Evolutionary conservation across 92 coral and sea anemone species (phyloP).

Genomic region (Phenganax stokvisi): DNA sequence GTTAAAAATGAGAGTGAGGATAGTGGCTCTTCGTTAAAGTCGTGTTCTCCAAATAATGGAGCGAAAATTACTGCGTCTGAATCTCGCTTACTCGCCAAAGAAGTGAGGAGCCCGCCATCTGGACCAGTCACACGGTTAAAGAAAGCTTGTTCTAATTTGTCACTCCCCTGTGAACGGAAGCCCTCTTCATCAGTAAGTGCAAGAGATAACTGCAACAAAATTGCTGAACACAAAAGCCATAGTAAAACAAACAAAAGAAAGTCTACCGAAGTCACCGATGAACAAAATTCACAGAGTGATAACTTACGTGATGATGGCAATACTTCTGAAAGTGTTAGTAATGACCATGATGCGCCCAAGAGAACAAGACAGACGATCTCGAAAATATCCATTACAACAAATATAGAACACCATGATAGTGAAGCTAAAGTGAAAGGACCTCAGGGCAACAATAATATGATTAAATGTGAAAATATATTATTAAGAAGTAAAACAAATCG

Average conservation of each 20-base stretch:
- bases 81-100: neutral
- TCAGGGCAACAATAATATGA: neutral
- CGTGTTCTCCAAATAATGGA: neutral
- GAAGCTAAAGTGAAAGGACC: neutral
- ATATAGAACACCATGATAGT: neutral
- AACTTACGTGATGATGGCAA: neutral
- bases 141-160: constrained; percentile 12
- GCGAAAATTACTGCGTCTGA: neutral
- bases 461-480: neutral
- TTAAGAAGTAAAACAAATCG: neutral
- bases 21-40: neutral
- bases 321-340: neutral
- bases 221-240: neutral
- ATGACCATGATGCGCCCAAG: neutral
- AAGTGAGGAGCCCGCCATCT: neutral
- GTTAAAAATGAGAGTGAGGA: neutral
- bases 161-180: neutral
- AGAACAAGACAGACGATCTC: neutral
- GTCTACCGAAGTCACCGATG: neutral
- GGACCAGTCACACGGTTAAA: constrained; percentile 14
- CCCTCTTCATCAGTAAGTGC: neutral
- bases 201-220: neutral
- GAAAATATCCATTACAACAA: neutral
- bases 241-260: neutral
- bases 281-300: neutral